A percentile compares a stretch with the other conserved stretches of the same genome.
phyloP scores from a whole-genome alignment of 2,888 invertebrate genomes.

The Tridacna gigas region DNA sequence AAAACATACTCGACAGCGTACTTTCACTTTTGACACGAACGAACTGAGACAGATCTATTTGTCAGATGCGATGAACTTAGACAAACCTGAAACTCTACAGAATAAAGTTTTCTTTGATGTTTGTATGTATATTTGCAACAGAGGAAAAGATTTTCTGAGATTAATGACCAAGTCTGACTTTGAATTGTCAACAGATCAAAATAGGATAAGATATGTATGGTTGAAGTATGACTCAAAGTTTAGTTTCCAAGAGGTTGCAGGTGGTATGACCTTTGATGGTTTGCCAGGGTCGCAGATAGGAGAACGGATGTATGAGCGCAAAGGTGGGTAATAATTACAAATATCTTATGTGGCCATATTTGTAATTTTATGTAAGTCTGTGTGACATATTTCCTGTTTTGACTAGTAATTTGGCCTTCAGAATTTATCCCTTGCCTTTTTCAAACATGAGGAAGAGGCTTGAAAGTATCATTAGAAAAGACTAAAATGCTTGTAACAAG shows the following conservation, averaged over 20 bases:
- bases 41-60: slow-evolving; percentile 78
- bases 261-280: slow-evolving; percentile 66
- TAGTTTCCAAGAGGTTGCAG: slow-evolving; percentile 72
- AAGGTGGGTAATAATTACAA: slow-evolving; percentile 62
- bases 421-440: too few species aligned
- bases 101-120: slow-evolving; percentile 81
- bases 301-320: slow-evolving; percentile 78
- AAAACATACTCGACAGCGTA: slow-evolving; percentile 75
- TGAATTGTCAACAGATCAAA: slow-evolving; percentile 73
- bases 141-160: slow-evolving; percentile 79
- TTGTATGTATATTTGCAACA: slow-evolving; percentile 78
- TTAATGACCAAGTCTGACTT: slow-evolving; percentile 80
- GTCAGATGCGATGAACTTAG: slow-evolving; percentile 75
- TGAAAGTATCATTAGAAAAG: neutral
- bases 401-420: too few species aligned
- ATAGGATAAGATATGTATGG: slow-evolving; percentile 76
- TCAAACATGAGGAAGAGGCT: neutral
- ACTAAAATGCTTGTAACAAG: neutral
- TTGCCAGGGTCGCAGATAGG: slow-evolving; percentile 70
- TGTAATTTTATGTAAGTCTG: too few species aligned
- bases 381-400: too few species aligned
- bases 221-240: slow-evolving; percentile 77
- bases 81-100: slow-evolving; percentile 77
- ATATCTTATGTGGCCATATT: too few species aligned
- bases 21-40: slow-evolving; percentile 72